Evolutionary conservation across 2,797 vertebrate genomes (phyloP), one percentile per base, ranked within the genome.

Genomic region (Nannoperca obscura): DNA sequence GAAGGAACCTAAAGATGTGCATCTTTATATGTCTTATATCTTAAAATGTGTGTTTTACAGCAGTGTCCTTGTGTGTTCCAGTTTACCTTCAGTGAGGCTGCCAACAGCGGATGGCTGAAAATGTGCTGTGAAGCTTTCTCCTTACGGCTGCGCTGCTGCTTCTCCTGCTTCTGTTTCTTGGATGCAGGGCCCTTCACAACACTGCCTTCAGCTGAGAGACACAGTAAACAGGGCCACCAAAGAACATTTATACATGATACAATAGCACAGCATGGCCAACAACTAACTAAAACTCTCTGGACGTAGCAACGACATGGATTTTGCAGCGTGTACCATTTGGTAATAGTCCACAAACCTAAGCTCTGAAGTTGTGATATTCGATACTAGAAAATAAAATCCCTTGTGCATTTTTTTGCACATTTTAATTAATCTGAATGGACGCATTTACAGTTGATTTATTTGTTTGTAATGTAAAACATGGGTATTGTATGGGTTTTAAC

Each of bases 21-120:
- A 27, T 27, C 24, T 27, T 27, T 27, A 27, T 27, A 27, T 1
- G 2, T 27, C 1, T 27, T 27, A 27, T 27, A 27, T 27, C 24
- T 27, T 27, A 27, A 27, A 27, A 27, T 27, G 24, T 27, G 11
- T 20, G 32, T 2, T 24, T 63, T 36, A 12, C 17, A 53, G 5
- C 17, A 49, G 5, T 30, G 5, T 49, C 8, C 7, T 0, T 3
- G 20, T 11, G 52, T n/a, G 19, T 5, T 53, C 10, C 15, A 8
- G 60, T 32, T 62, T 93, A 98, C 98, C 96, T 99, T 99, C 24
- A 99, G 92, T 0, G 95, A 89, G 1, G 97, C 86, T 0, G 96
- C 97, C 86, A 98, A 81, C 47, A 99, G 94, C 0, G 76, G 94
- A 82, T 99, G 98, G 0, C 90, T 80, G 86, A 99, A 98, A 1